Percentiles rank a stretch among this genome's conserved stretches.
Evolutionary conservation across 2,888 invertebrate genomes (phyloP).

Genomic region (Stenchaetothrips biformis): DNA sequence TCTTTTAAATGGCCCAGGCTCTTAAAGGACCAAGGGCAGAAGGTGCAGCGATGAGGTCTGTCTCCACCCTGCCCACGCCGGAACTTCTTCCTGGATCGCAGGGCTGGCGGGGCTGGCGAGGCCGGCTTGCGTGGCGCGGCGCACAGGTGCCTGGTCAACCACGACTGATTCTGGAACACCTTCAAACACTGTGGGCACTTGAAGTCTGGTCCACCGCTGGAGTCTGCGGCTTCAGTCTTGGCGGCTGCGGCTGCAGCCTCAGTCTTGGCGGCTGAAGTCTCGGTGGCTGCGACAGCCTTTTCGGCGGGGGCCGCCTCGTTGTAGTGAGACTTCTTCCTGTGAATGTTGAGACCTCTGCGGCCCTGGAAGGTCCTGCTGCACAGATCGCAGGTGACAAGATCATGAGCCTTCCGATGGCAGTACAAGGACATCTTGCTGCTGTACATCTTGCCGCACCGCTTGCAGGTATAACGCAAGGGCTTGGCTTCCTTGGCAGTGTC

Average conservation of each 20-base stretch:
- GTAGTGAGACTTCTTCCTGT: background rate
- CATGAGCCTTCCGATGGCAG: background rate
- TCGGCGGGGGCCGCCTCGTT: background rate
- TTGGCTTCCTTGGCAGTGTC: background rate
- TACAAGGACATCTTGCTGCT: background rate
- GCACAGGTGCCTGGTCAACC: too few relatives aligned
- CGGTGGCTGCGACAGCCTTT: background rate
- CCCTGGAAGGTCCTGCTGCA: background rate
- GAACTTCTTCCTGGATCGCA: too few relatives aligned
- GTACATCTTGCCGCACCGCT: background rate
- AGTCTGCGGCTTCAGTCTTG: background rate
- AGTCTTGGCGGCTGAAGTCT: too few relatives aligned
- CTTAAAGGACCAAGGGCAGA: too few relatives aligned
- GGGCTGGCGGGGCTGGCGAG: too few relatives aligned
- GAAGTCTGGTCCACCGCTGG: too few relatives aligned
- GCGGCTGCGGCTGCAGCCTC: background rate
- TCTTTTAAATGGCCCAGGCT: too few relatives aligned
- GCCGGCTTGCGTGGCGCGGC: too few relatives aligned
- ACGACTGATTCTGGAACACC: too few relatives aligned
- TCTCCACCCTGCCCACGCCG: too few relatives aligned
- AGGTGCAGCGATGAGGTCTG: too few relatives aligned
- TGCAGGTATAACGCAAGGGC: background rate
- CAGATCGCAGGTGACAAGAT: background rate
- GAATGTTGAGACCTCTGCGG: background rate
- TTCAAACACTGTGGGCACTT: too few relatives aligned